Evolutionary conservation across 1,140 invertebrate species (phyloP), one percentile per base, ranked within the genome.

Genomic region (Vanessa tameamea): DNA sequence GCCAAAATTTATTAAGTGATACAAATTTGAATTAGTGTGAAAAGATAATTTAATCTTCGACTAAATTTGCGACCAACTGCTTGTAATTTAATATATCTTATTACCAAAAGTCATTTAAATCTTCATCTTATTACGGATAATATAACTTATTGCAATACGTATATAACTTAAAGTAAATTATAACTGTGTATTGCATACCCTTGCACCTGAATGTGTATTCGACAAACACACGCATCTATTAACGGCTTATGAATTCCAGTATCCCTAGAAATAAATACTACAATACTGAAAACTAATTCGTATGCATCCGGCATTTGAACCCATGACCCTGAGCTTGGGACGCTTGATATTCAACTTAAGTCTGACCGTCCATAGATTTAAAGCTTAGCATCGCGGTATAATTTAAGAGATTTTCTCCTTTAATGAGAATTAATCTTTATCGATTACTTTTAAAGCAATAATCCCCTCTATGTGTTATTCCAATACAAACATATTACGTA

Each of bases 201-300:
- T 59, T 26, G 23, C 55, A 23, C 23, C 55, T 59, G 20, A 59
- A 59, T 26, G 55, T 59, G 55, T 59, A 59, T 59, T 59, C 23
- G 11, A 51, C 20, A 16, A 66, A 16, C n/a, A 20, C 20, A 61
- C 55, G 67, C 68, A 78, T 77, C 71, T 64, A 78, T 75, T 76
- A 78, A 72, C 72, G 69, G 73, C 61, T 78, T 76, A 80, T 76
- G 66, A 69, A 76, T 74, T 69, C 72, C 73, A 72, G 64, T 57
- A 71, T 72, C 23, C 73, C 69, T 64, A 64, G 72, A 76, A 75
- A 79, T 79, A 79, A 79, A 78, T 76, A 78, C 73, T 65, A 75
- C 68, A 76, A 78, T 81, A 73, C 79, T 77, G 73, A 71, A 78
- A 81, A 84, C 78, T 83, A 82, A 83, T 83, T 82, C 77, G 69